Base-by-base conservation (phyloP, 2,888 invertebrate species). In the Helicoverpa assulta region DNA sequence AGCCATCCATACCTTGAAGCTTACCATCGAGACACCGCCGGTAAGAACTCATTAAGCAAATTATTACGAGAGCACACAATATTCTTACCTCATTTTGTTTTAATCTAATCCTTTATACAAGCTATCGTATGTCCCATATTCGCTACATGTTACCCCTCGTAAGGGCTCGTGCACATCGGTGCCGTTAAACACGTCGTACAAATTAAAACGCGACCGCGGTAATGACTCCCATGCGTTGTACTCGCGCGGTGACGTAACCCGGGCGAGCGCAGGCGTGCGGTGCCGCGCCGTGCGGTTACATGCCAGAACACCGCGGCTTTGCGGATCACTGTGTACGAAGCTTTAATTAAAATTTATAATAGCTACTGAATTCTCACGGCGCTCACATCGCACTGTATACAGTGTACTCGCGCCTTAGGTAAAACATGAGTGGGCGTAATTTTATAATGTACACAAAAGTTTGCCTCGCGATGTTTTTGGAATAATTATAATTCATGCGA, bases 1-100 rank as follows among this genome's bases (percentile, higher is more conserved):
- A 98, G 98, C 66, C 98, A 98, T 95, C 96, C 96, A 2, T 98
- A 98, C 91, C 97, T 98, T 94, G 98, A 98, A 92, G 97, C 98
- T 76, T 98, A 98, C 92, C 96, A 96, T 86, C 96, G 98, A 89
- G 98, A 98, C 92, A 97, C 98, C 47, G 97, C 98, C 88, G 98
- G 98, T 98, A 92, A 96, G 96, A 91, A 65, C 47, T 70, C 68
- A 72, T 59, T 72, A 76, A 40, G 19, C 47, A 64, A 80, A 81
- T 73, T 62, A 73, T 68, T 52, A 72, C 47, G 55, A 78, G 62
- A 74, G 64, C 59, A 60, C 51, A 70, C 60, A 73, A 82, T 77
- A 72, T 80, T 70, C 80, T 82, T 79, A 67, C 56, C 75, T 79
- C 77, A 76, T 82, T 84, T 81, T 65, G 75, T 80, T 83, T 76